A percentile compares a stretch with the other conserved stretches of the same genome.
Conservation (phyloP, 2,113 vertebrate species). For the Malurus melanocephalus region DNA sequence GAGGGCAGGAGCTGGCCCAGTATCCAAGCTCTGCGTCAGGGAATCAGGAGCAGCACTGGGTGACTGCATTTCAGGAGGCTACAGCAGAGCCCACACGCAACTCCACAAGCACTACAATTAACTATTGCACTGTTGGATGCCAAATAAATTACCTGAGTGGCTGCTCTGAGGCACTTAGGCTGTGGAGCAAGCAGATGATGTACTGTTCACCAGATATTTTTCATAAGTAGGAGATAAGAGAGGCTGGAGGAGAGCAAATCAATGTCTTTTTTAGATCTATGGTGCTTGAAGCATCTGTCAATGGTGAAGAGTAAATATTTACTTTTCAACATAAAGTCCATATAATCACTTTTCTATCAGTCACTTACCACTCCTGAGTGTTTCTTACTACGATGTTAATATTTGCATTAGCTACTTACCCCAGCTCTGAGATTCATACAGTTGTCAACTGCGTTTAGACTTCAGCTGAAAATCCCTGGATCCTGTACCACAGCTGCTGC, state of each 20-base stretch:
- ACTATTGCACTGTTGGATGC: conserved; percentile 27
- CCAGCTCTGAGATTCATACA: conserved; percentile 46
- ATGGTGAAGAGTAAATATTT: conserved; percentile 69
- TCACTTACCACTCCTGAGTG: conserved; percentile 55
- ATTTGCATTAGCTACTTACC: conserved; percentile 60
- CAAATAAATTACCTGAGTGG: conserved; percentile 36
- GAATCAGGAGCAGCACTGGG: neutral
- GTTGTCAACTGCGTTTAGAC: conserved; percentile 41
- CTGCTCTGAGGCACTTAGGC: conserved; percentile 13
- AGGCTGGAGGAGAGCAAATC: conserved; percentile 51
- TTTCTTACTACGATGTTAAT: conserved; percentile 38
- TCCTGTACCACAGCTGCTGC: neutral
- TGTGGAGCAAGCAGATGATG: conserved; percentile 12
- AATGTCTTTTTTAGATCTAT: conserved; percentile 52
- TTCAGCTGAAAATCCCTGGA: neutral
- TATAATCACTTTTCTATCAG: conserved; percentile 68
- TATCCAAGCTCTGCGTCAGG: neutral
- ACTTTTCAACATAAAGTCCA: conserved; percentile 62
- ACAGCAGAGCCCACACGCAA: neutral
- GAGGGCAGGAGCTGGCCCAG: neutral
- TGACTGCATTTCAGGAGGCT: neutral
- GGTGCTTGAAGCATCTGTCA: conserved; percentile 63
- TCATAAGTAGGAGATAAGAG: conserved; percentile 54
- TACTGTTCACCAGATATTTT: conserved; percentile 47
- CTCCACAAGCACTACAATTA: neutral